Evolutionary conservation across 2,113 vertebrate species (phyloP), one percentile per base, ranked within the genome.

Genomic region (Maccullochella peelii): DNA sequence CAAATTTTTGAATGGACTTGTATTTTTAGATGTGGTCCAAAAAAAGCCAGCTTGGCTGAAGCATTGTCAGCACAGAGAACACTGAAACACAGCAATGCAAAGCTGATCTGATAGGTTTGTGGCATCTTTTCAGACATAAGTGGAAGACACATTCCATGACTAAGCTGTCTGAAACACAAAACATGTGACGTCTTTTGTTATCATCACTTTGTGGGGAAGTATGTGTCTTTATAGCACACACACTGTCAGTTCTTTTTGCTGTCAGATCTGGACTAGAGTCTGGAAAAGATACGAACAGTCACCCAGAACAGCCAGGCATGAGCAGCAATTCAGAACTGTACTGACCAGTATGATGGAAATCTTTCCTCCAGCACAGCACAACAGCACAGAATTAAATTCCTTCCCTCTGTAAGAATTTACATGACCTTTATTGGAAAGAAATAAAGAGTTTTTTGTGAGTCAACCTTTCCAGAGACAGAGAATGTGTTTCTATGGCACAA

Each of bases 381-480:
- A 73, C 42, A 6, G 5, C 8, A 27, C 25, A 36, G 30, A 9
- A 23, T 54, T 14, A 50, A 25, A 55, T 20, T 20, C 5, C 9
- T 65, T 18, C 11, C 12, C 3, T 38, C 23, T 27, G n/a, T 58
- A 11, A 71, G 72, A 33, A 59, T 67, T 52, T 23, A 10, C 12
- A 40, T 49, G 21, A 77, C 54, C 49, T 82, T 71, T 42, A 30
- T 61, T 62, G 58, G 11, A 62, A 47, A 72, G 44, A 72, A 42
- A 16, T 3, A 5, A n/a, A n/a, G 6, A 16, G 42, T 12, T 15
- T 42, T 73, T 42, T 21, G 0, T 18, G 11, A 65, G 20, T 36
- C 61, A 57, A 54, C 20, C 1, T 49, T 30, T 71, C 9, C 50
- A 55, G 44, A 38, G 42, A 58, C 18, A 30, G 25, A 25, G 27